A percentile compares a stretch with the other conserved stretches of the same genome.
phyloP scores from a whole-genome alignment of 2,797 vertebrate species.

The Lutjanus campechanus region DNA sequence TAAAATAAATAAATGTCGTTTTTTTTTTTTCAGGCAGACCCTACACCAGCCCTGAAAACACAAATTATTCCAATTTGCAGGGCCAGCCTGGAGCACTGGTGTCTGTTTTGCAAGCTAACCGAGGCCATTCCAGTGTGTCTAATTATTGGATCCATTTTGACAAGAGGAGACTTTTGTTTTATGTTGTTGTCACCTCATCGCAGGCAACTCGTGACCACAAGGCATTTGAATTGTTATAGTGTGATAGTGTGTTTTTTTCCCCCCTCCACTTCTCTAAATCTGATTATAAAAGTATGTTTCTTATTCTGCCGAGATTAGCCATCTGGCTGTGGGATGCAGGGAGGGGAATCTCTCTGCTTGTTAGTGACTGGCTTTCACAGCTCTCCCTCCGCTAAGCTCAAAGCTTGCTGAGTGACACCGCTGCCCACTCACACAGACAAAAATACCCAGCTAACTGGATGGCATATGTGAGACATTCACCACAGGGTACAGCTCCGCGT shows the following conservation, averaged over 20 bases:
- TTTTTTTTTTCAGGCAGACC: conserved; percentile 27
- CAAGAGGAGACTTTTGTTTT: conserved; percentile 63
- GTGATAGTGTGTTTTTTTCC: conserved; percentile 25
- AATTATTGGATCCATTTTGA: conserved; percentile 72
- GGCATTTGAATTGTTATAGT: conserved; percentile 64
- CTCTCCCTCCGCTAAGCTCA: conserved; percentile 79
- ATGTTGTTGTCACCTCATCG: conserved; percentile 68
- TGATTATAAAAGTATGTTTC: conserved; percentile 74
- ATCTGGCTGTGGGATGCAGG: conserved; percentile 80
- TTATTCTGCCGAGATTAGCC: conserved; percentile 80
- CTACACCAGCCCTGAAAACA: conserved; percentile 55
- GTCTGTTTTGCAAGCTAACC: conserved; percentile 69
- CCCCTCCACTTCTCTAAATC: conserved; percentile 53
- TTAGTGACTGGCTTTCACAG: conserved; percentile 83
- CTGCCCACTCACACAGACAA: conserved; percentile 83
- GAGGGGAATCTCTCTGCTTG: conserved; percentile 80
- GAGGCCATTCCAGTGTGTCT: conserved; percentile 60
- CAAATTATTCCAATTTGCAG: conserved; percentile 75
- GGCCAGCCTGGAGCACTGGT: conserved; percentile 62
- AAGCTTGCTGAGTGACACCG: conserved; percentile 81
- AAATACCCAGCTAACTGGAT: conserved; percentile 81
- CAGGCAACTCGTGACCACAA: conserved; percentile 62
- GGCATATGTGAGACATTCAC: conserved; percentile 80
- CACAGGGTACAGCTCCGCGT: conserved; percentile 67
- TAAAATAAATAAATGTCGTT: conserved; percentile 19